These are phyloP conservation scores for Ciconia boyciana DNA, from an alignment of 2,113 vertebrate species.

Conservation along the genomic window DNA sequence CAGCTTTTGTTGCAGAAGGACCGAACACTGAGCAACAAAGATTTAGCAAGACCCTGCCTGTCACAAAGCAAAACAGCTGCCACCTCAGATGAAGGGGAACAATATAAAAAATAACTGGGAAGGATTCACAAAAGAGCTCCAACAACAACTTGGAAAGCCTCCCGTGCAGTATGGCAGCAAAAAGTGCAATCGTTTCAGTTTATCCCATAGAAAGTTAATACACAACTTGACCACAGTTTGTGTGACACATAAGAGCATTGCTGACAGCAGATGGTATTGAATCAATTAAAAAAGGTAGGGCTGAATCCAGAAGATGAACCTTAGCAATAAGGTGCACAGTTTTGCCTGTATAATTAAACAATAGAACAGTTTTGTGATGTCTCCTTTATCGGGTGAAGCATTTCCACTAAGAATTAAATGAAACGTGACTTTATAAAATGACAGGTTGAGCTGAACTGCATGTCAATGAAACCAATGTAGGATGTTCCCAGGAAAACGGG, in stretches of 20 bases:
- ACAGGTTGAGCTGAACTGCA: neutral
- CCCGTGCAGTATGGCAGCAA: neutral
- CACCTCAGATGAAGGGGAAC: neutral
- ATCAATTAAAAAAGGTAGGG: neutral
- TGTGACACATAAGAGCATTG: neutral
- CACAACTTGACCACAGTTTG: neutral
- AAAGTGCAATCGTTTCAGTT: neutral
- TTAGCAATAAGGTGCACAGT: neutral
- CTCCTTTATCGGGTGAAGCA: neutral
- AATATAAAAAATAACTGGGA: neutral
- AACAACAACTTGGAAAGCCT: neutral
- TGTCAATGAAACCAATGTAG: neutral
- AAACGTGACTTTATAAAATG: neutral
- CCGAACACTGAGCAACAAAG: neutral
- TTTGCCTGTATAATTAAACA: neutral
- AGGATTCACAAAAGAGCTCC: neutral
- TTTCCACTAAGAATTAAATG: neutral
- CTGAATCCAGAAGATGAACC: neutral
- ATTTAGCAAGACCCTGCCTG: neutral
- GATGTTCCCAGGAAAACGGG: neutral
- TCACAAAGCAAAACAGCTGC: neutral
- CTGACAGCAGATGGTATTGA: neutral
- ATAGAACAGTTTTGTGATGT: neutral
- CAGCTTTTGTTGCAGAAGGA: neutral
- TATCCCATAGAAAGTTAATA: neutral